These are phyloP conservation scores for Spialia ferax DNA, from an alignment of 2,888 invertebrate species.

Conservation along the genomic window DNA sequence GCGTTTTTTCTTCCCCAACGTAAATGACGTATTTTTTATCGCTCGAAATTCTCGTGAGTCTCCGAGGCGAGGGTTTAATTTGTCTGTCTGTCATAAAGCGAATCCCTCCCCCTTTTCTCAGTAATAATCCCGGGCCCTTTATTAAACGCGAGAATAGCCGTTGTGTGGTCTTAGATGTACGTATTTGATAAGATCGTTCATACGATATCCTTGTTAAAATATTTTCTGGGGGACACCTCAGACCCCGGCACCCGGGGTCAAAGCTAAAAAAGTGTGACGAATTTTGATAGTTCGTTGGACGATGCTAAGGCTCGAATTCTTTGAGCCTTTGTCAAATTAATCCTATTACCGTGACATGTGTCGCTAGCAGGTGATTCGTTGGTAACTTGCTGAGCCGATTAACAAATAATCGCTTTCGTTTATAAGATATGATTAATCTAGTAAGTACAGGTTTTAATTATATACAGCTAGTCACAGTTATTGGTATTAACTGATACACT, in stretches of 20 bases:
- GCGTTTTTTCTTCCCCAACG: conserved; percentile 12
- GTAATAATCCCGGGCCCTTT: conserved; percentile 34
- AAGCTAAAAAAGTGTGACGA: conserved; percentile 52
- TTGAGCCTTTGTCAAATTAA: conserved; percentile 62
- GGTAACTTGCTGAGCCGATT: conserved; percentile 17
- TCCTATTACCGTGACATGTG: conserved; percentile 71
- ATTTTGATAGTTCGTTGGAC: conserved; percentile 42
- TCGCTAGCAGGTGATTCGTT: conserved; percentile 55
- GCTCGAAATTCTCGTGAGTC: conserved; percentile 32
- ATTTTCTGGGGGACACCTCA: conserved; percentile 51
- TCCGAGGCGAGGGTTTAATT: conserved; percentile 39
- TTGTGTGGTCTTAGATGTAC: conserved; percentile 61
- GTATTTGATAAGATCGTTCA: conserved; percentile 61
- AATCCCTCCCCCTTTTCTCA: conserved; percentile 34
- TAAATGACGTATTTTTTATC: conserved; percentile 34
- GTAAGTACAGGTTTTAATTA: neutral
- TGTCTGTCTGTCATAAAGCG: conserved; percentile 37
- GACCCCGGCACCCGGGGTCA: conserved; percentile 55
- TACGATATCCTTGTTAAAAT: conserved; percentile 53
- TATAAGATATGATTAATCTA: neutral
- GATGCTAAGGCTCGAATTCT: conserved; percentile 54
- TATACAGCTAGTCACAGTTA: neutral
- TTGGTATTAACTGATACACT: neutral
- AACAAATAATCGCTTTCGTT: conserved; percentile 22
- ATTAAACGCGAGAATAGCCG: conserved; percentile 47